Base-by-base conservation (phyloP, 2,797 vertebrate genomes). In the Mastacembelus armatus region DNA sequence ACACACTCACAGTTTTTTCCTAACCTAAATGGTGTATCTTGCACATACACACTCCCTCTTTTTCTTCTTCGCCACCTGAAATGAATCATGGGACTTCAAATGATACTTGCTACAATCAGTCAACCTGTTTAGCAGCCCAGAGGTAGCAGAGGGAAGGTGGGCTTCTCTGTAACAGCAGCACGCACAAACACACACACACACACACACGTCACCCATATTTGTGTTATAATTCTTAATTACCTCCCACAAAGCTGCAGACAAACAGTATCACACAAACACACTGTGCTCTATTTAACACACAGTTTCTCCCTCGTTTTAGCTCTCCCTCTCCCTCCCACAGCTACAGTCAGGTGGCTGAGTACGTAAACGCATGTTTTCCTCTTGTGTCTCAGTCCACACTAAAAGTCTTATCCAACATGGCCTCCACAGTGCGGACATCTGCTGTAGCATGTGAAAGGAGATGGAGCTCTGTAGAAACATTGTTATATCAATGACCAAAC, bases 1-100 rank as follows among this genome's bases (percentile, higher is more conserved):
- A 59, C 43, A 58, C 56, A 70, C 48, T 58, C 30, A 61, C 40
- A 57, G 12, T 11, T 44, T 62, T 62, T 19, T 33, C 42, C 30
- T 35, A 32, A 15, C 32, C 60, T 71, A n/a, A 18, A 8, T 12
- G 33, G 32, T 48, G 18, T 18, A 40, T 69, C 47, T 58, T 35
- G 43, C 54, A 22, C 51, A 58, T 2, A 19, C 44, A 59, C 66
- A 29, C 60, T 6, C 49, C n/a, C 35, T 19, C 14, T 21, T 35
- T 65, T 18, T 27, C 11, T 67, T 29, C 36, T 27, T 47, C 2
- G 4, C 32, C 39, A 35, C 38, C 66, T 61, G 52, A 80, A 73
- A 82, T 85, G 71, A 83, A 85, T 84, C 76, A 85, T 67, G 66
- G 54, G 56, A 75, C 14, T 51, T 85, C 80, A 74, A 51, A 77